Evolutionary conservation across 2,888 invertebrate genomes (phyloP), one percentile per base, ranked within the genome.

Genomic region (Chaetogeoica ovagalla): DNA sequence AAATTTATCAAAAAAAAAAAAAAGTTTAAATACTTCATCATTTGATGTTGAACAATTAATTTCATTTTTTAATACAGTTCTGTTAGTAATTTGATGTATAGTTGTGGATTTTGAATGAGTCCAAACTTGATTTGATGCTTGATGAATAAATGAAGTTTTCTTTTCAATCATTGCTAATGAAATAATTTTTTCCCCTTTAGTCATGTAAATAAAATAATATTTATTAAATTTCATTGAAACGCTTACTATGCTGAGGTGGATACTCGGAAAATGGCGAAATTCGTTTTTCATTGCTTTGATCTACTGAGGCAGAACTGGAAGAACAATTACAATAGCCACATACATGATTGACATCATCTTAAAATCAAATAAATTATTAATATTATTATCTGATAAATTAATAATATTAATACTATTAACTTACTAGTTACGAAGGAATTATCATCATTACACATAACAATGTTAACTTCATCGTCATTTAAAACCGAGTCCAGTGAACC

Each of bases 401-500:
- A 62, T 63, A 52, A 37, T 48, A 65, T 63, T 59, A 63, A 19
- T 48, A 4, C 23, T 62, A 19, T 37, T 23, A 37, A 76, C 81
- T 71, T 79, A 79, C 79, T 70, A 11, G 55, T 71, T 71, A 79
- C 57, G 69, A 82, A 82, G 37, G 83, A 83, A 81, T 74, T 82
- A 70, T 83, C 84, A 74, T 84, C 83, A 77, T 84, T 83, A 75
- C 82, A 90, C 89, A 90, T 89, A 74, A 91, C 87, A 52, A 89
- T 89, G 83, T 91, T 89, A 55, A 91, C 89, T 86, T 94, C 94
- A 84, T 91, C 84, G 59, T 85, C 91, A 87, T 95, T 95, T 84
- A 95, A 87, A 86, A 94, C 93, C 0, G 95, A 96, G 86, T 95
- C 95, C 84, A 94, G 88, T 84, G 95, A 96, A 75, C 94, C 94